phyloP scores from a whole-genome alignment of 2,797 vertebrate species.

The Mormyrops boulengeri region DNA sequence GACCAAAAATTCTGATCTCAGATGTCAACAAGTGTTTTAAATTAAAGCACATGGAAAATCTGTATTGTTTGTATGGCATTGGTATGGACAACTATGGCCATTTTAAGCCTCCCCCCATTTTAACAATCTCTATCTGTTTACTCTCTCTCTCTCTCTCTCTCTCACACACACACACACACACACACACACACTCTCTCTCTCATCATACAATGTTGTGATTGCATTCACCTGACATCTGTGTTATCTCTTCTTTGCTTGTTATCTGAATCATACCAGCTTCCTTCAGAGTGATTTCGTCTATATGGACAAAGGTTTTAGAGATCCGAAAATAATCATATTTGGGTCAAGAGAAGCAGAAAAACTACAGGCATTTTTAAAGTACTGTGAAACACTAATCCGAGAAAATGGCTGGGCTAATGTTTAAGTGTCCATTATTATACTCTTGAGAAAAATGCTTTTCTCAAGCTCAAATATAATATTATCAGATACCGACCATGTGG shows the following conservation, averaged over 20 bases:
- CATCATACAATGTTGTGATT: background rate
- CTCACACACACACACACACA: too few relatives aligned
- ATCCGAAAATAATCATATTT: background rate
- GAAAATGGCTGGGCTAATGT: background rate
- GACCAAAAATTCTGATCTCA: background rate
- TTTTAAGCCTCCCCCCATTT: background rate
- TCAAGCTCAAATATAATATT: background rate
- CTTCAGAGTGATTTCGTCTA: background rate
- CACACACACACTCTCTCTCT: background rate
- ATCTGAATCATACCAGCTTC: background rate
- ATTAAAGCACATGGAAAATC: background rate
- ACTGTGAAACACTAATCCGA: background rate
- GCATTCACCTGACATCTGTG: background rate
- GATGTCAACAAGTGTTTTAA: background rate
- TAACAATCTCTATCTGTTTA: background rate
- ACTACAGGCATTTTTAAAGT: background rate
- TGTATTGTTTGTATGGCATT: background rate
- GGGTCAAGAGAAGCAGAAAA: background rate
- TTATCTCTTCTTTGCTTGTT: background rate
- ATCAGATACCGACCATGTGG: background rate
- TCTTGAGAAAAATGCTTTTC: background rate
- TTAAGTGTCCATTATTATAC: background rate
- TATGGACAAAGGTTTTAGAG: background rate
- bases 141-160: background rate
- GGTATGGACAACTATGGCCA: background rate